Percentiles rank a stretch among this genome's conserved stretches.
Conservation (phyloP, 92 coral and sea anemone genomes). For the Zoanthus sansibaricus region DNA sequence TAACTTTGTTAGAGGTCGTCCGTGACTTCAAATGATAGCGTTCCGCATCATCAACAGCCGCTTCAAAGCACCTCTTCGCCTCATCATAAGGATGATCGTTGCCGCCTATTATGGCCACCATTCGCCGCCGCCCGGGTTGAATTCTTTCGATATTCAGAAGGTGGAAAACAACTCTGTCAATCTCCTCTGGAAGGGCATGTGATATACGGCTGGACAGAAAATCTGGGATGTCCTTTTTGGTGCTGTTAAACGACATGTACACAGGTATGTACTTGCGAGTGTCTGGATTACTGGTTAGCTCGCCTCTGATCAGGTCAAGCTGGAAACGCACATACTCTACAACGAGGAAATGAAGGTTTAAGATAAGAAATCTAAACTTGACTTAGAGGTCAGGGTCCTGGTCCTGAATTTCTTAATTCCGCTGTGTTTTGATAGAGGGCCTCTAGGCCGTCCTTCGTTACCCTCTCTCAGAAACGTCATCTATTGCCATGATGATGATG, state of each 20-base stretch:
- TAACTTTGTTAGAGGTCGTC: background rate
- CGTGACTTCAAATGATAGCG: background rate
- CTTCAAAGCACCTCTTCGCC: conserved; percentile 62
- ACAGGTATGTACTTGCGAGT: conserved; percentile 76
- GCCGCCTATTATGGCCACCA: conserved; percentile 77
- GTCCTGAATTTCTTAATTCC: too few species aligned
- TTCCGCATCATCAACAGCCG: conserved; percentile 43
- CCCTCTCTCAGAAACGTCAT: too few species aligned
- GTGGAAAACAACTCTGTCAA: conserved; percentile 78
- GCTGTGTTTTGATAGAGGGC: too few species aligned
- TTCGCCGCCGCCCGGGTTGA: conserved; percentile 74
- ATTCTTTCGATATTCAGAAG: conserved; percentile 76
- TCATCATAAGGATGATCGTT: conserved; percentile 76
- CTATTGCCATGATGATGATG: too few species aligned
- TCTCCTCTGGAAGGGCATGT: conserved; percentile 69
- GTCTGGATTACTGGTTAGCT: conserved; percentile 69
- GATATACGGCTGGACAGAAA: conserved; percentile 70
- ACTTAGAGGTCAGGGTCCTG: too few species aligned
- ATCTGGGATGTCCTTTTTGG: conserved; percentile 69
- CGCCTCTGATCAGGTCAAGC: conserved; percentile 77
- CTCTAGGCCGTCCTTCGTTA: too few species aligned
- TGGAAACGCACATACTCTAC: conserved; percentile 58
- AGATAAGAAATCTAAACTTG: too few species aligned
- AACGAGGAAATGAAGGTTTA: background rate
- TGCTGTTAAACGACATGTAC: conserved; percentile 75